Evolutionary conservation across 2,797 vertebrate species (phyloP).

Genomic region (Luscinia luscinia): DNA sequence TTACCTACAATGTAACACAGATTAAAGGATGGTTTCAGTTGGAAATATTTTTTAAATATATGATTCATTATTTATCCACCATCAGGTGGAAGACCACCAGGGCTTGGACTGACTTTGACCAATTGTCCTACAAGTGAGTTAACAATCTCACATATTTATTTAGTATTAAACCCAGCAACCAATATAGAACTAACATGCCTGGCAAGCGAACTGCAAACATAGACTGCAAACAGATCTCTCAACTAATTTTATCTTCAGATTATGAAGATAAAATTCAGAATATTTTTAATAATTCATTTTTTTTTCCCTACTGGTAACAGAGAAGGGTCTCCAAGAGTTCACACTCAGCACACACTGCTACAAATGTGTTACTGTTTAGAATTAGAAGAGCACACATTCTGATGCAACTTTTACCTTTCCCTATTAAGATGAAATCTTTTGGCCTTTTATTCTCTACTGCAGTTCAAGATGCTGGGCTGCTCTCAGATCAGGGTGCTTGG

Average conservation of each 20-base stretch:
- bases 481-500: conserved; percentile 1
- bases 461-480: neutral
- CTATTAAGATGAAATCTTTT: neutral
- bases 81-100: neutral
- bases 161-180: neutral
- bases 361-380: neutral
- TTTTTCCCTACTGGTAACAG: neutral
- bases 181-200: neutral
- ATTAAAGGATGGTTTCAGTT: neutral
- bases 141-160: neutral
- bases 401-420: neutral
- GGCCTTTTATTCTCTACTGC: neutral
- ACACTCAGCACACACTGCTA: neutral
- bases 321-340: neutral
- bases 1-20: neutral
- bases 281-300: neutral
- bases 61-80: neutral
- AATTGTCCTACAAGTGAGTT: neutral
- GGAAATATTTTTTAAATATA: neutral
- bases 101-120: neutral
- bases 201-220: neutral
- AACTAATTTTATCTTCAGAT: neutral
- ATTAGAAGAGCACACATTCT: neutral
- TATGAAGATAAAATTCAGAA: neutral
- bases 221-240: neutral